Conservation (phyloP, 2,888 invertebrate genomes). For the Ennomos quercinarius region DNA sequence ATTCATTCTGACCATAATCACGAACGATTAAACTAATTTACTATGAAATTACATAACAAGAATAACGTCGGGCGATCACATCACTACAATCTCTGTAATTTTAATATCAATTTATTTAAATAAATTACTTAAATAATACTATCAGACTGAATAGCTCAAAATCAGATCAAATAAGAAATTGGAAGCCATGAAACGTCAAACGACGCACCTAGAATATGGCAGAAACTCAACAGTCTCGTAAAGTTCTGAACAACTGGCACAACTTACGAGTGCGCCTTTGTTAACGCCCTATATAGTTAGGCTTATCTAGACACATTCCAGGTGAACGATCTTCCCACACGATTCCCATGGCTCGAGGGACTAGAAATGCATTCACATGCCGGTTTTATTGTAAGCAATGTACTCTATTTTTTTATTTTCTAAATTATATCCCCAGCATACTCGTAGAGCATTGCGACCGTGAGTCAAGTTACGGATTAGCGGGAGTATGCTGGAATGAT, state of each 20-base stretch:
- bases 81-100: too few species aligned
- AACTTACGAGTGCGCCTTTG: slow-evolving; percentile 65
- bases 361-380: slow-evolving; percentile 35
- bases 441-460: slow-evolving; percentile 55
- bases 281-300: slow-evolving; percentile 67
- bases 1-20: too few species aligned
- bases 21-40: too few species aligned
- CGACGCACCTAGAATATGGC: slow-evolving; percentile 15
- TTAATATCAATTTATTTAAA: too few species aligned
- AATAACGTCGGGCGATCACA: too few species aligned
- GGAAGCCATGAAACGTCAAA: slow-evolving; percentile 19
- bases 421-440: slow-evolving; percentile 44
- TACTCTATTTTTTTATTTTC: slow-evolving; percentile 39
- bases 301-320: slow-evolving; percentile 72
- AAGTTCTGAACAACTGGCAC: slow-evolving; percentile 50
- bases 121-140: not conserved
- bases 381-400: slow-evolving; percentile 25
- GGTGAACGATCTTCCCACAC: slow-evolving; percentile 65
- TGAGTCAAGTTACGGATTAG: slow-evolving; percentile 73
- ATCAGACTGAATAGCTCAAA: slow-evolving; percentile 2
- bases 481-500: slow-evolving; percentile 66
- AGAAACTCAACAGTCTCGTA: slow-evolving; percentile 24
- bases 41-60: too few species aligned
- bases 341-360: slow-evolving; percentile 49
- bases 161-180: slow-evolving; percentile 11